Conservation (phyloP, 2,113 vertebrate genomes). For the Peromyscus maniculatus region DNA sequence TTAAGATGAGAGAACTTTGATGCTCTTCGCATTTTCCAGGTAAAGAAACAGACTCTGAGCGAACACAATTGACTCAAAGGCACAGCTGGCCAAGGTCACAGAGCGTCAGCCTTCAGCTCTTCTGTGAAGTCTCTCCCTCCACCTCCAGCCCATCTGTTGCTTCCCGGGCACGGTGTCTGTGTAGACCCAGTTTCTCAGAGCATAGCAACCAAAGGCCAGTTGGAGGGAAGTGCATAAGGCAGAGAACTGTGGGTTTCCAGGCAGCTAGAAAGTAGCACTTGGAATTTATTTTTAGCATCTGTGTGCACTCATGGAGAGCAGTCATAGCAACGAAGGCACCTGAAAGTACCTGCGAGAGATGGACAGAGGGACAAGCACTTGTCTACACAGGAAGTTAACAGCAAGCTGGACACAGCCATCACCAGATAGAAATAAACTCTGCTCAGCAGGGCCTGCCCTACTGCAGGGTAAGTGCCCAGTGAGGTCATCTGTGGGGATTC, state of each 20-base stretch:
- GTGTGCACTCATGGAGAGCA: background rate
- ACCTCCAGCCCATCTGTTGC: constrained; percentile 60
- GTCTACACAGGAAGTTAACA: accelerated
- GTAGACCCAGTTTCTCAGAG: constrained; percentile 63
- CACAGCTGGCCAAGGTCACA: constrained; percentile 1
- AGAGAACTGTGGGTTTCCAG: constrained; percentile 50
- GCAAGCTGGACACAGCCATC: background rate
- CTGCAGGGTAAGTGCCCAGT: background rate
- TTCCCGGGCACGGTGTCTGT: constrained; percentile 39
- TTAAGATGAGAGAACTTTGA: background rate
- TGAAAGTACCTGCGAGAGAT: background rate
- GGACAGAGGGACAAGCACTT: background rate
- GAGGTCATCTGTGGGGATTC: background rate
- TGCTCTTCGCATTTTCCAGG: background rate
- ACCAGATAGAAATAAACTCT: background rate
- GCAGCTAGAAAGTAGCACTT: constrained; percentile 69
- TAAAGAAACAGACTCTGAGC: background rate
- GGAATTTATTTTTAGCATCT: constrained; percentile 74
- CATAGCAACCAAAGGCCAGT: background rate
- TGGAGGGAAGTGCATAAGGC: constrained; percentile 51
- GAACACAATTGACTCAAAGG: background rate
- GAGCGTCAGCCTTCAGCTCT: background rate
- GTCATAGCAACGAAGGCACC: constrained; percentile 25
- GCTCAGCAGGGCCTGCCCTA: background rate
- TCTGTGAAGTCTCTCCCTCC: background rate